These are phyloP conservation scores for Phylloscopus collybita DNA, from an alignment of 2,797 vertebrate species.

Conservation along the genomic window DNA sequence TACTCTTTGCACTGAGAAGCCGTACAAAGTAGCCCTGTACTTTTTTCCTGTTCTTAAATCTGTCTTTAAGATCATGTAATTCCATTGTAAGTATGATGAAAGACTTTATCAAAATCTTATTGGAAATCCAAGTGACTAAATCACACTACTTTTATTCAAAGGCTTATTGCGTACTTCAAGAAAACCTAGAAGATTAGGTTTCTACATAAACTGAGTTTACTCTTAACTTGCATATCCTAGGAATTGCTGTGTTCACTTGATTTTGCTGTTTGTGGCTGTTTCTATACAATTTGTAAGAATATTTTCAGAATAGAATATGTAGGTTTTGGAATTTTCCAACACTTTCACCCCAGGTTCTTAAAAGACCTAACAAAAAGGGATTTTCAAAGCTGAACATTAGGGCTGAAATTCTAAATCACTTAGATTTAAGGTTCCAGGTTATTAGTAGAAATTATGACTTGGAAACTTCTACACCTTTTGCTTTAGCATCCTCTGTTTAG, in stretches of 20 bases:
- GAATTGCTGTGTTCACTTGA: background rate
- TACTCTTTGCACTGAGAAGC: background rate
- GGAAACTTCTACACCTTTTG: background rate
- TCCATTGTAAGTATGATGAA: background rate
- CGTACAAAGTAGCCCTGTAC: background rate
- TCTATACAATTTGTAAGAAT: background rate
- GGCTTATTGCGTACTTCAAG: background rate
- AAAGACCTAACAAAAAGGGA: background rate
- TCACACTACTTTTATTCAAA: background rate
- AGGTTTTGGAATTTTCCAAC: background rate
- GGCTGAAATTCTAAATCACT: background rate
- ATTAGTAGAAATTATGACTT: background rate
- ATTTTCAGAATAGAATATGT: background rate
- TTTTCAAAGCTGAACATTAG: background rate
- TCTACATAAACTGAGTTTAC: background rate
- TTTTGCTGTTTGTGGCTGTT: background rate
- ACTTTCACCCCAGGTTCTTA: background rate
- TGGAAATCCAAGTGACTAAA: background rate
- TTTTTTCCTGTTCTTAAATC: background rate
- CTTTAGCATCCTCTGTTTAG: background rate
- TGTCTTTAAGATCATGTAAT: background rate
- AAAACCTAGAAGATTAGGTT: background rate
- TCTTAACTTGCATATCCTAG: background rate
- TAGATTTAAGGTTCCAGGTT: background rate
- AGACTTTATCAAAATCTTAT: background rate